These are phyloP conservation scores for Antheraea pernyi DNA, from an alignment of 1,140 invertebrate genomes.

Conservation along the genomic window DNA sequence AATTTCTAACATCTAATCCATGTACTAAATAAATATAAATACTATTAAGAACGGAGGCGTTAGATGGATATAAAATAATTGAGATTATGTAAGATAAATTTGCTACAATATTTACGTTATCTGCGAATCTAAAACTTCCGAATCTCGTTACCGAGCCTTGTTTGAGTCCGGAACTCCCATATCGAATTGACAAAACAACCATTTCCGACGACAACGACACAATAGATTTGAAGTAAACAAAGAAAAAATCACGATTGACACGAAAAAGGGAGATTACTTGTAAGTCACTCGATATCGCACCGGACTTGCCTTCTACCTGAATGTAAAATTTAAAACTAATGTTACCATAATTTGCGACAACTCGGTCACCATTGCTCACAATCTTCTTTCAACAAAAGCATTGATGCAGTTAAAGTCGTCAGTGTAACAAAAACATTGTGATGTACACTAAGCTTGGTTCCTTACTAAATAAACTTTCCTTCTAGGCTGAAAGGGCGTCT, in stretches of 20 bases:
- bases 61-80: no score
- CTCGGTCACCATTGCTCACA: not conserved
- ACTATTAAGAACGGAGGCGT: no score
- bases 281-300: not conserved
- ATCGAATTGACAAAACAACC: slow-evolving; percentile 8
- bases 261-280: slow-evolving; percentile 4
- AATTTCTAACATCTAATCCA: no score
- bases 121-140: not conserved
- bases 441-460: not conserved
- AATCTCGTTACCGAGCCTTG: not conserved
- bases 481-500: not conserved
- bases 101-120: not conserved
- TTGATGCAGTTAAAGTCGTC: not conserved
- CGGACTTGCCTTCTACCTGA: not conserved
- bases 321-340: not conserved
- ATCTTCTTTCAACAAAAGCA: not conserved
- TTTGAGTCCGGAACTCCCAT: not conserved
- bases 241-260: slow-evolving; percentile 1
- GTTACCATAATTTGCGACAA: not conserved
- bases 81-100: not conserved
- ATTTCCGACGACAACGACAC: slow-evolving; percentile 1
- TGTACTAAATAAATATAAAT: no score
- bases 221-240: slow-evolving; percentile 10
- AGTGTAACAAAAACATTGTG: not conserved
- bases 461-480: not conserved